Conservation (phyloP, 1,140 invertebrate species). For the Drosophila grimshawi region DNA sequence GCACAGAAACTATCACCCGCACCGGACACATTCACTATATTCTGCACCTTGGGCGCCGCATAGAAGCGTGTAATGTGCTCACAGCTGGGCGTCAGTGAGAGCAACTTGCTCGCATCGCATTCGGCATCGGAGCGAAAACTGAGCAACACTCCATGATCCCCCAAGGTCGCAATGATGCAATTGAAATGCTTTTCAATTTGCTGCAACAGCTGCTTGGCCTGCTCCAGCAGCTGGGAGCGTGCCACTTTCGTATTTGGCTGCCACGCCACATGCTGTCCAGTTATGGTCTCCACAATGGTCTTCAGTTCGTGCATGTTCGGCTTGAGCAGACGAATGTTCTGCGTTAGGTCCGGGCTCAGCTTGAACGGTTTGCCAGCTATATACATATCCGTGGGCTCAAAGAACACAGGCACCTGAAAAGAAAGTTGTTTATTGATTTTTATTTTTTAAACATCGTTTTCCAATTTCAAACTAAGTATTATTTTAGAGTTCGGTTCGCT, state of each 20-base stretch:
- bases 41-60: slow-evolving; percentile 78
- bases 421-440: not conserved
- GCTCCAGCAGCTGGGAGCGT: slow-evolving; percentile 30
- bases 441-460: no score
- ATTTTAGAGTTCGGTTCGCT: not conserved
- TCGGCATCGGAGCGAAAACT: slow-evolving; percentile 65
- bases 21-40: slow-evolving; percentile 87
- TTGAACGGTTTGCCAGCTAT: slow-evolving; percentile 87
- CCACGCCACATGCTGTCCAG: slow-evolving; percentile 18
- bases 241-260: slow-evolving; percentile 28
- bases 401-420: slow-evolving; percentile 88
- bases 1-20: slow-evolving; percentile 88
- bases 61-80: slow-evolving; percentile 83
- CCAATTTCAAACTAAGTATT: not conserved
- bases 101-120: slow-evolving; percentile 46
- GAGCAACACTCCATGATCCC: slow-evolving; percentile 86
- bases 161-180: slow-evolving; percentile 87
- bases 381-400: slow-evolving; percentile 88
- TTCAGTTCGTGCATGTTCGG: slow-evolving; percentile 90
- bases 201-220: slow-evolving; percentile 52
- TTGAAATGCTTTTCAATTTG: slow-evolving; percentile 81
- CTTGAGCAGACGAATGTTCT: slow-evolving; percentile 87
- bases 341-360: slow-evolving; percentile 61
- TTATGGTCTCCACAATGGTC: slow-evolving; percentile 85
- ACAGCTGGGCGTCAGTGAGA: slow-evolving; percentile 23